Evolutionary conservation across 2,888 invertebrate species (phyloP).

Genomic region (Tillus elongatus): DNA sequence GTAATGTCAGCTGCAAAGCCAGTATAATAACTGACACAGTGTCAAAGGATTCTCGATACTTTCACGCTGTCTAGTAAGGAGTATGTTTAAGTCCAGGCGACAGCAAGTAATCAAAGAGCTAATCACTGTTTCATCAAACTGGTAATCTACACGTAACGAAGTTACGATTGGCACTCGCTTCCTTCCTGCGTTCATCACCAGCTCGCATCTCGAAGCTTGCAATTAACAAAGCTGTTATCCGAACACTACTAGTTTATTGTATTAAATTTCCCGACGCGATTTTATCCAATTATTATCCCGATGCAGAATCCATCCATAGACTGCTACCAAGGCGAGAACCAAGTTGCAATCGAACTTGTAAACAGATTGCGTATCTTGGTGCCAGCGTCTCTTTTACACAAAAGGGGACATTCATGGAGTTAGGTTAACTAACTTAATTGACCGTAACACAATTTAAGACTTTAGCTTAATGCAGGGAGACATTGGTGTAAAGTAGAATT

Average conservation of each 20-base stretch:
- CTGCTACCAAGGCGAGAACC: too few relatives aligned
- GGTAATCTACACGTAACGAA: conserved; percentile 33
- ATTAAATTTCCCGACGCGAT: conserved; percentile 30
- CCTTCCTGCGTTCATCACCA: too few relatives aligned
- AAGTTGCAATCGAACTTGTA: conserved; percentile 1
- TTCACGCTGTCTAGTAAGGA: too few relatives aligned
- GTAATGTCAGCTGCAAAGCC: too few relatives aligned
- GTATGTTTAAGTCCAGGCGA: too few relatives aligned
- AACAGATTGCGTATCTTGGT: too few relatives aligned
- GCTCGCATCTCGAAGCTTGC: conserved; percentile 37
- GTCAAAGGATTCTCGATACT: too few relatives aligned
- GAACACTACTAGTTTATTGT: conserved; percentile 29
- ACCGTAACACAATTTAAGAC: not conserved
- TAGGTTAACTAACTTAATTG: not conserved
- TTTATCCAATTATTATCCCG: conserved; percentile 28
- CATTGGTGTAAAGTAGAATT: too few relatives aligned
- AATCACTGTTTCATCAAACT: conserved; percentile 33
- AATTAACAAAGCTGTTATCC: conserved; percentile 26
- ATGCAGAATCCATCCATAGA: too few relatives aligned
- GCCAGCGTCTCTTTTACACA: too few relatives aligned
- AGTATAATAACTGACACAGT: too few relatives aligned
- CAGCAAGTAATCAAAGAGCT: conserved; percentile 25
- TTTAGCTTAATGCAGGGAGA: too few relatives aligned
- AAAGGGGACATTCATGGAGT: not conserved
- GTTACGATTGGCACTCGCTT: conserved; percentile 27